A percentile compares a stretch with the other conserved stretches of the same genome.
phyloP scores from a whole-genome alignment of 1,140 invertebrate species.

The Xylocopa sonorina region DNA sequence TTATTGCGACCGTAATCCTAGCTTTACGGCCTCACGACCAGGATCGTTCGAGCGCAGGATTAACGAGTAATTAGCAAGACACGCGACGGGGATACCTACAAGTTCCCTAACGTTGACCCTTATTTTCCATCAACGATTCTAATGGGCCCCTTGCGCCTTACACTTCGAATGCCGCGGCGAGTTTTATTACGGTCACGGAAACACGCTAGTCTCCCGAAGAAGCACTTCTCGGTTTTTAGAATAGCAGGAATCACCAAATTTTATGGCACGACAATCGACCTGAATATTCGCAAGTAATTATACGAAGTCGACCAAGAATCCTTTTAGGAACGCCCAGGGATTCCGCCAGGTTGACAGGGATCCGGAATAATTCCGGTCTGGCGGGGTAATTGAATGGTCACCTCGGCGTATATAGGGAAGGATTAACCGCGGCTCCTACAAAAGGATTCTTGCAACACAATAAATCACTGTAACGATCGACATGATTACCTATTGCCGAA shows the following conservation, averaged over 20 bases:
- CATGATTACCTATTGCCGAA: conserved; percentile 26
- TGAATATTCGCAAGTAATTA: conserved; percentile 15
- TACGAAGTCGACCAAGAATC: neutral
- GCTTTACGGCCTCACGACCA: conserved; percentile 41
- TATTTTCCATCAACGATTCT: no score
- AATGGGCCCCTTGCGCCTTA: no score
- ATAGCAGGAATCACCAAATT: neutral
- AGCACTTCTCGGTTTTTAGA: neutral
- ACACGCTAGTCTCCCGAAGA: neutral
- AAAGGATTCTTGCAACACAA: conserved; percentile 32
- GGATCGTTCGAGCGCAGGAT: conserved; percentile 44
- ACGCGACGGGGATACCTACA: conserved; percentile 34
- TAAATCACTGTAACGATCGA: conserved; percentile 39
- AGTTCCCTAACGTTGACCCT: neutral
- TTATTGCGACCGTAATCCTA: conserved; percentile 46
- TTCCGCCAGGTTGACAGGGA: neutral
- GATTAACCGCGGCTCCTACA: conserved; percentile 1
- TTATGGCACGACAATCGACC: neutral
- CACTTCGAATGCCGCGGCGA: no score
- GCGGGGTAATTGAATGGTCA: conserved; percentile 27
- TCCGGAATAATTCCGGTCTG: conserved; percentile 15
- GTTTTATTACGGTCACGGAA: no score
- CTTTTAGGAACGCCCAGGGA: neutral
- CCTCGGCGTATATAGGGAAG: conserved; percentile 17
- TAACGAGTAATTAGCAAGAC: conserved; percentile 61